Base-by-base conservation (phyloP, 2,888 invertebrate genomes). In the Epinotia demarniana region DNA sequence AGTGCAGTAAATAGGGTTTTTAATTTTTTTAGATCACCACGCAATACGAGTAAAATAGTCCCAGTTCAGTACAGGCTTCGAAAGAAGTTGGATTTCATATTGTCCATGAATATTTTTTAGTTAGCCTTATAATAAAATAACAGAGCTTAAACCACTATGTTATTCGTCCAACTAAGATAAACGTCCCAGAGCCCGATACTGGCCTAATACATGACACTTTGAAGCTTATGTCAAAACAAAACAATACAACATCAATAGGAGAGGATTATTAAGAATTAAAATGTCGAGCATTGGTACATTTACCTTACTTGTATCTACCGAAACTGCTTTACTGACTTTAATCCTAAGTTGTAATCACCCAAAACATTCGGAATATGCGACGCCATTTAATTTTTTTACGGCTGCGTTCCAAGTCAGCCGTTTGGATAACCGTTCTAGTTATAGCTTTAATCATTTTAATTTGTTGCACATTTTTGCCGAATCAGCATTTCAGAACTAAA, bases 301-400 rank as follows among this genome's bases (percentile, higher is more conserved):
- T 27, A 27, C 3, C 2, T 27, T 27, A 27, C 3, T 39, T 39
- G 39, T 39, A 39, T 8, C 39, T 39, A 39, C n/a, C 9, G 39
- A 72, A 64, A 23, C n/a, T 66, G 46, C 11, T 27, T 8, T 61
- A 61, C 33, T n/a, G 5, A 23, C n/a, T 61, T 61, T 13, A 61
- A 33, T 61, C n/a, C 33, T 61, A 62, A 43, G 4, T 62, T 39
- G n/a, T 39, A 43, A 43, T 23, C 57, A 43, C 9, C 43, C 49
- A n/a, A 72, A 64, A 72, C 11, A 57, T 23, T 66, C 53, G 3
- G 43, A 71, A 66, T 43, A 72, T 67, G 71, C 67, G 27, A n/a
- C 49, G 23, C 57, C 53, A 68, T 70, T 43, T 55, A 46, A 13
- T 27, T 55, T 62, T 33, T 49, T 57, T 66, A 33, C 60, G 64